phyloP scores from a whole-genome alignment of 2,797 vertebrate species.

The Microtus obscurus region DNA sequence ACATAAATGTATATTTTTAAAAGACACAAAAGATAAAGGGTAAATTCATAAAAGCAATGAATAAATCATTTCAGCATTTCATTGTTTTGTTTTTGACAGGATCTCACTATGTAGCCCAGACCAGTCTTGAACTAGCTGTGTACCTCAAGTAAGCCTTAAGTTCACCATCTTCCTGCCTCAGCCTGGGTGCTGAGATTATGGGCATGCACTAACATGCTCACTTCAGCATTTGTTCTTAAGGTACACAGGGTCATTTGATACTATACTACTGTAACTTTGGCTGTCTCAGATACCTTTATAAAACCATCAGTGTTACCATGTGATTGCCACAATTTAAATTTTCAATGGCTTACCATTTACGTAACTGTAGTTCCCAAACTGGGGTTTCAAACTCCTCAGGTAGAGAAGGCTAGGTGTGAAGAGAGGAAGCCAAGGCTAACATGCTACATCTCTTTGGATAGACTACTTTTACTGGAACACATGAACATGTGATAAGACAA shows the following conservation, averaged over 20 bases:
- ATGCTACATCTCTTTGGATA: not conserved
- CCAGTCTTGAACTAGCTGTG: not conserved
- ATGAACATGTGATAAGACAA: conserved; percentile 1
- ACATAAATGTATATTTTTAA: not conserved
- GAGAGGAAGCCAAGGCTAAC: not conserved
- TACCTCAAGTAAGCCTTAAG: not conserved
- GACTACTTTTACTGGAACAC: conserved; percentile 6
- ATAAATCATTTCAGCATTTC: not conserved
- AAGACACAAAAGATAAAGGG: not conserved
- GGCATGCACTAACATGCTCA: not conserved
- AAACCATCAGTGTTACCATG: not conserved
- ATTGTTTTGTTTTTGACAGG: not conserved
- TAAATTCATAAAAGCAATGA: not conserved
- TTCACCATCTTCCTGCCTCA: not conserved
- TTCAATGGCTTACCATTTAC: conserved; percentile 14
- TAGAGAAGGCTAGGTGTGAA: not conserved
- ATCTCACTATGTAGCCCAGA: not conserved
- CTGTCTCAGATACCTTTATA: not conserved
- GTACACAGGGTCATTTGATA: not conserved
- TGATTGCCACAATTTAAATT: conserved; percentile 37
- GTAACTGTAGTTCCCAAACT: conserved; percentile 26
- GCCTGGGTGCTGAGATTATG: not conserved
- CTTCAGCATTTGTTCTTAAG: not conserved
- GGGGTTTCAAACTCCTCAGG: not conserved
- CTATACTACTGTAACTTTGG: not conserved